Percentiles rank a stretch among this genome's conserved stretches.
phyloP scores from a whole-genome alignment of 2,113 vertebrate genomes.

The Lontra canadensis region DNA sequence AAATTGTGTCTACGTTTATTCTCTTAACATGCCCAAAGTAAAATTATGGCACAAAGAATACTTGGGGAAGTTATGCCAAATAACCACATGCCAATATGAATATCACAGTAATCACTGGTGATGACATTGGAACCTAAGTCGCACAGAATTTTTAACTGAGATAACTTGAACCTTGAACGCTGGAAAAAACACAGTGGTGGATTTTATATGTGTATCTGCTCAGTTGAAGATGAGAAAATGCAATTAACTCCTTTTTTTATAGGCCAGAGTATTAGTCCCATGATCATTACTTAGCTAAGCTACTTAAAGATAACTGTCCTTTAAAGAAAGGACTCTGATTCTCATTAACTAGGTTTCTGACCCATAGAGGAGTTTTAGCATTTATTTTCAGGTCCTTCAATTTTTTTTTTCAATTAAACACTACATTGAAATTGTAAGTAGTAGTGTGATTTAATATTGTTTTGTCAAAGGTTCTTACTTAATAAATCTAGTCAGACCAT shows the following conservation, averaged over 20 bases:
- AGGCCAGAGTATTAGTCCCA: slow-evolving; percentile 50
- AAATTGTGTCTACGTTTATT: not conserved
- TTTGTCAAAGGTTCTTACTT: slow-evolving; percentile 57
- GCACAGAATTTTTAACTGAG: not conserved
- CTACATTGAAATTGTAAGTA: slow-evolving; percentile 62
- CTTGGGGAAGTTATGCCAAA: not conserved
- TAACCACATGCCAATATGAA: not conserved
- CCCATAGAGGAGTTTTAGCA: slow-evolving; percentile 71
- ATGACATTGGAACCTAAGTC: not conserved
- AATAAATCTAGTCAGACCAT: slow-evolving; percentile 57
- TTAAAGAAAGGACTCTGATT: slow-evolving; percentile 71
- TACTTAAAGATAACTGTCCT: slow-evolving; percentile 76
- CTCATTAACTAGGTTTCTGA: slow-evolving; percentile 79
- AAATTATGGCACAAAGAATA: not conserved
- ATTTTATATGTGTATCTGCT: slow-evolving; percentile 63
- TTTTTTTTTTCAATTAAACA: slow-evolving; percentile 58
- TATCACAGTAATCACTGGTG: not conserved
- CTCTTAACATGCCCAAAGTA: not conserved
- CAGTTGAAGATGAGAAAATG: slow-evolving; percentile 70
- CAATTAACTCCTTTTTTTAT: slow-evolving; percentile 75
- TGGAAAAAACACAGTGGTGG: not conserved
- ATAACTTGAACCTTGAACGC: not conserved
- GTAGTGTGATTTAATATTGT: slow-evolving; percentile 59
- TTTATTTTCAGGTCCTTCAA: slow-evolving; percentile 65
- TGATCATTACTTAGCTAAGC: slow-evolving; percentile 74